Conservation (phyloP, 2,888 invertebrate genomes). For the Strigamia transsilvanica region DNA sequence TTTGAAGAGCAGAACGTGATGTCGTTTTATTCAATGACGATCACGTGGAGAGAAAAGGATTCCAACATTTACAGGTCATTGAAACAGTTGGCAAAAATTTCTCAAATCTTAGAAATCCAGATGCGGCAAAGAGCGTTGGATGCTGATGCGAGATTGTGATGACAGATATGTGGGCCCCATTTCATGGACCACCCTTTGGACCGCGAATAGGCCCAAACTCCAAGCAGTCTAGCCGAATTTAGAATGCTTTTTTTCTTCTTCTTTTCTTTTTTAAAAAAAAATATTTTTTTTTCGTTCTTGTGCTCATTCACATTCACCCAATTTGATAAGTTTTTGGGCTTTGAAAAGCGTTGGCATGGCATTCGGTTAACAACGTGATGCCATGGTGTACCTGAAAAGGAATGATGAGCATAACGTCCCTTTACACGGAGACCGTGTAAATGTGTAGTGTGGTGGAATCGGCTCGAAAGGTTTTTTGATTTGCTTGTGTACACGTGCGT, state of each 20-base stretch:
- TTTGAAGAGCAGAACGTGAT: neutral
- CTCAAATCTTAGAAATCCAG: slow-evolving; percentile 15
- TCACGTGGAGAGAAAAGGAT: neutral
- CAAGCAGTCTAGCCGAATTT: slow-evolving; percentile 34
- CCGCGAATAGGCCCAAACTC: slow-evolving; percentile 1
- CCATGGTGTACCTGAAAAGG: neutral
- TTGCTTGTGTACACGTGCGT: neutral
- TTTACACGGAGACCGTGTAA: neutral
- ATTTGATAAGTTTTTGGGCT: neutral
- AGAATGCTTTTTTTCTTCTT: neutral
- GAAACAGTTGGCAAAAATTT: slow-evolving; percentile 30
- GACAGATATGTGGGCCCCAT: slow-evolving; percentile 6
- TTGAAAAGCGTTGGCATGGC: neutral
- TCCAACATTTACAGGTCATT: slow-evolving; percentile 28
- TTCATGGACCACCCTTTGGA: neutral
- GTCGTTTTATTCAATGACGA: neutral
- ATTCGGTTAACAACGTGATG: neutral
- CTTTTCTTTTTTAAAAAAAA: neutral
- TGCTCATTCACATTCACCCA: neutral
- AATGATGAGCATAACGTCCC: neutral
- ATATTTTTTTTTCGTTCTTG: neutral
- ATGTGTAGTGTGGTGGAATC: neutral
- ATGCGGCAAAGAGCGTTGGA: slow-evolving; percentile 16
- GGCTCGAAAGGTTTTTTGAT: neutral
- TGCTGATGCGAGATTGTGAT: slow-evolving; percentile 3